Evolutionary conservation across 2,888 invertebrate species (phyloP).

Genomic region (Agrochola lychnidis): DNA sequence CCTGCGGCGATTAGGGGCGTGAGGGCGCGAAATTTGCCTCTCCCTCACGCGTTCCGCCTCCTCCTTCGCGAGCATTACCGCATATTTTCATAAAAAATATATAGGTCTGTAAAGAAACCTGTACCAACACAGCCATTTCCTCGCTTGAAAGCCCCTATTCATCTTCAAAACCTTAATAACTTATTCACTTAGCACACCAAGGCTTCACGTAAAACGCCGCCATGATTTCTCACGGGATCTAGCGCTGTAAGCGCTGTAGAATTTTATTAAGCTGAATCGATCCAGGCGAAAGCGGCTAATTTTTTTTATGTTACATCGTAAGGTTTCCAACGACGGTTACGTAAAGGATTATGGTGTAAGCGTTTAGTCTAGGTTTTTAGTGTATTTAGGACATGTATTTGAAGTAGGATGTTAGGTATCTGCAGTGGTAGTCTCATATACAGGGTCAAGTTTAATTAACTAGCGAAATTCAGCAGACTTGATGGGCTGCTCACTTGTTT

Average conservation of each 20-base stretch:
- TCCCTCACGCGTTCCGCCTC: no score
- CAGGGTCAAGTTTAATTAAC: no score
- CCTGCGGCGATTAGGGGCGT: no score
- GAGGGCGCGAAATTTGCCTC: no score
- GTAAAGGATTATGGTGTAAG: slow-evolving; percentile 27
- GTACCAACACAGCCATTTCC: background rate
- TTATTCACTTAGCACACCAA: slow-evolving; percentile 13
- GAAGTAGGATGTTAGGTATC: background rate
- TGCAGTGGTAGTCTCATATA: background rate
- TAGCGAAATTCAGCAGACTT: no score
- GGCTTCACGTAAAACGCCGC: slow-evolving; percentile 19
- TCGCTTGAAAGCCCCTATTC: background rate
- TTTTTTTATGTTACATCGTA: slow-evolving; percentile 27
- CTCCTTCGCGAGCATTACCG: no score
- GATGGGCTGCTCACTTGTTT: no score
- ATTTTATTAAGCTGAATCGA: slow-evolving; percentile 51
- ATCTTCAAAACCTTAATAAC: background rate
- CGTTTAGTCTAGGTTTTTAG: slow-evolving; percentile 48
- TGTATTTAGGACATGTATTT: slow-evolving; percentile 9
- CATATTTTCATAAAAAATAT: no score
- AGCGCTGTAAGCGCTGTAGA: slow-evolving; percentile 23
- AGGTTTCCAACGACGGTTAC: slow-evolving; percentile 35
- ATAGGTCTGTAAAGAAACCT: background rate
- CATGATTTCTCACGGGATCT: slow-evolving; percentile 39
- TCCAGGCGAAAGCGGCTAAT: slow-evolving; percentile 33